phyloP scores from a whole-genome alignment of 2,113 vertebrate species.

The Phyllostomus hastatus region DNA sequence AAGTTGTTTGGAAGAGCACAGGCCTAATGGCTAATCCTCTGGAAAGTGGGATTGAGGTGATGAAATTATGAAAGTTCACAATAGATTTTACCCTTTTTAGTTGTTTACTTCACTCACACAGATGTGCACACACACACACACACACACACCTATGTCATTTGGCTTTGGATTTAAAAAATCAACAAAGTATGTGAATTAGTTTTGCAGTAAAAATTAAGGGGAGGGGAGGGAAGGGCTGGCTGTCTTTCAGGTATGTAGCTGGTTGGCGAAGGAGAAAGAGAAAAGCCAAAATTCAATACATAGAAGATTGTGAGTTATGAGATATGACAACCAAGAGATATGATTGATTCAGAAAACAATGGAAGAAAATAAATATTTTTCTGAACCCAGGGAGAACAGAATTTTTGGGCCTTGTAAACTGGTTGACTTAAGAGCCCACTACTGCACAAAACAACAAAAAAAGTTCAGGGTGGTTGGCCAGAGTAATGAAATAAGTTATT shows the following conservation, averaged over 20 bases:
- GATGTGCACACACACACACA: too few species aligned
- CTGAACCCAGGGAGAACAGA: background rate
- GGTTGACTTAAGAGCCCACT: background rate
- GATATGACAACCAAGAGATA: slow-evolving; percentile 53
- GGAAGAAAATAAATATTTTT: slow-evolving; percentile 36
- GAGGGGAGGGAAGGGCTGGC: background rate
- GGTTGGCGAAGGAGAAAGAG: background rate
- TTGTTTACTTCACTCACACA: background rate
- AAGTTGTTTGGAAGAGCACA: background rate
- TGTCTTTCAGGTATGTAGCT: background rate
- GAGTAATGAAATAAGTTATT: background rate
- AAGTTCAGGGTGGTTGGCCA: background rate
- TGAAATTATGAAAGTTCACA: background rate
- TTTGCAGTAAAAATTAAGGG: background rate
- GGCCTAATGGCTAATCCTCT: background rate
- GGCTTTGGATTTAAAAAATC: background rate
- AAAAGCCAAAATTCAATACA: background rate
- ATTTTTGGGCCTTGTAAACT: background rate
- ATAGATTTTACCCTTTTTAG: background rate
- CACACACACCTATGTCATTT: background rate
- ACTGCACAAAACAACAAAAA: background rate
- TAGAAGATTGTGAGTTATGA: slow-evolving; percentile 5
- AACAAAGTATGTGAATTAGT: background rate
- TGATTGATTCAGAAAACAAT: slow-evolving; percentile 33
- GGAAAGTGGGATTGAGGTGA: background rate